These are phyloP conservation scores for Erythrocercus mccallii DNA, from an alignment of 2,113 vertebrate genomes.

Conservation along the genomic window DNA sequence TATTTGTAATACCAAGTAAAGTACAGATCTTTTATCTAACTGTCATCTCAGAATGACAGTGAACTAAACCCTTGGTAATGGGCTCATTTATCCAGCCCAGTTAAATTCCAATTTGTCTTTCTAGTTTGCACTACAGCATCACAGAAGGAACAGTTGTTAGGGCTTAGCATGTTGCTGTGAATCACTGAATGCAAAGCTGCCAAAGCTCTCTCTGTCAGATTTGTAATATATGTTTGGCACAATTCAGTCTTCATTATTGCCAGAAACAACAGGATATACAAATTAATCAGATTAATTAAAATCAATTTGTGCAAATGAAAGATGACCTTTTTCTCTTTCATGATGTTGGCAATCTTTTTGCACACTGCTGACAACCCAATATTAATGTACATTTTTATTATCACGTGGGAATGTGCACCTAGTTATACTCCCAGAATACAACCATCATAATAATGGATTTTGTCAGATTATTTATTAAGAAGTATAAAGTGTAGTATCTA, in stretches of 20 bases:
- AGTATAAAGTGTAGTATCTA: neutral
- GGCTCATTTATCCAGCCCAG: conserved; percentile 9
- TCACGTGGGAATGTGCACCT: neutral
- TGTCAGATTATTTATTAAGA: neutral
- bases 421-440: neutral
- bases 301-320: neutral
- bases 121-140: neutral
- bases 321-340: neutral
- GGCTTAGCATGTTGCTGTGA: neutral
- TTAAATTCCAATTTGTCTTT: conserved; percentile 39
- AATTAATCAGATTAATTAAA: conserved; percentile 2
- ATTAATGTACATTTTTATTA: neutral
- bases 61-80: conserved; percentile 30
- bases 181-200: neutral
- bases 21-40: conserved; percentile 21
- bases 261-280: neutral
- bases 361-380: neutral
- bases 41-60: conserved; percentile 19
- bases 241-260: neutral
- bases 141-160: neutral
- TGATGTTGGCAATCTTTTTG: neutral
- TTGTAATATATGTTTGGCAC: neutral
- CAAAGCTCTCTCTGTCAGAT: neutral
- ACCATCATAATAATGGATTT: neutral
- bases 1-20: neutral